Base-by-base conservation (phyloP, 64 coral and sea anemone genomes). In the Pachyseris speciosa region DNA sequence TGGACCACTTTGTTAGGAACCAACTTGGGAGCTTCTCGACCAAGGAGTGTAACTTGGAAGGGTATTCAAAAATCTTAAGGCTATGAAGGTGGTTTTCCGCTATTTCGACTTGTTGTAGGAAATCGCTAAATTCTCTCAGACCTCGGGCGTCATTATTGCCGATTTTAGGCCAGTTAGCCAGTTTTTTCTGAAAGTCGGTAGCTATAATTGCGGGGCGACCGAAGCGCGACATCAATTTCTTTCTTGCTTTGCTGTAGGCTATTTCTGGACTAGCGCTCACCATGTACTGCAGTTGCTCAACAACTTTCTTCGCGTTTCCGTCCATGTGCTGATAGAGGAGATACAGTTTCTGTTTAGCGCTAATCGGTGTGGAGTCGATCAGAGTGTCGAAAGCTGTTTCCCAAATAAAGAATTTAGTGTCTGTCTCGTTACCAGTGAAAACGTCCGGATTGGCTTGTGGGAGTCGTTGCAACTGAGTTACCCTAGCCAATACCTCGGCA, bases 331-430 rank as follows among this genome's bases (percentile, higher is more conserved):
- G 75, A 17, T 66, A 94, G 1, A 94, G 43, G 5, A 88, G 42
- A 20, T 94, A 84, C n/a, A 94, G 85, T 49, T 88, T 94, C 9
- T 94, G 75, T 28, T 94, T 85, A 2, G 85, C 26, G 67, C 85
- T 94, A 27, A 94, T 30, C 0, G 86, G 86, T 22, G 78, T 78
- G 19, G 77, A 84, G 25, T 89, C 86, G 45, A 89, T 94, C 2
- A 84, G 77, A 22, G 92, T 86, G 42, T 95, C 81, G 48, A 95
- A 95, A 22, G 87, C 80, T 10, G 93, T 95, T 20, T 90, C 93
- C 80, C 93, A 94, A 29, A 86, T 78, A 37, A 90, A 94, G 67
- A 94, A 94, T 67, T 74, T 85, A 0, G 93, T 90, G 57, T 94
- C 86, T 1, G 40, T 37, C 24, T 90, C 87, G 0, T 95, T 72